Evolutionary conservation across 1,140 invertebrate genomes (phyloP).

Genomic region (Solenopsis fugax): DNA sequence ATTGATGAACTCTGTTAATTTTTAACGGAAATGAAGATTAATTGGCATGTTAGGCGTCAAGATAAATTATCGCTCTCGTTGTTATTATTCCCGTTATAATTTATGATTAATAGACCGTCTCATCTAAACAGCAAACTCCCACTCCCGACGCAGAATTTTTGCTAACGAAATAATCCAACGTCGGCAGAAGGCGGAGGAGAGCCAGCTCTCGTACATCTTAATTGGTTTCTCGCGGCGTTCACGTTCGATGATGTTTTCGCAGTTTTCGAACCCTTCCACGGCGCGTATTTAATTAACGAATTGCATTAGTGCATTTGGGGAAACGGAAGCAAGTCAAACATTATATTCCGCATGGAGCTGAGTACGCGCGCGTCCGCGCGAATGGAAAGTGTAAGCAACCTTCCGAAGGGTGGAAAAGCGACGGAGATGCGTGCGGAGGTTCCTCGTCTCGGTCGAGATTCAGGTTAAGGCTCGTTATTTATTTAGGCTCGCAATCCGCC

Average conservation of each 20-base stretch:
- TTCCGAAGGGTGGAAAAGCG: conserved; percentile 35
- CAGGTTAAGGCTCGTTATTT: conserved; percentile 48
- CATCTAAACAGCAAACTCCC: conserved; percentile 15
- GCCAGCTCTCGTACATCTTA: conserved; percentile 34
- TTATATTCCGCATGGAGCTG: neutral
- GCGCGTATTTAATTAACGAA: conserved; percentile 59
- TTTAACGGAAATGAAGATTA: neutral
- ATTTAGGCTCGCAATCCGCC: conserved; percentile 60
- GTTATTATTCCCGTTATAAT: conserved; percentile 35
- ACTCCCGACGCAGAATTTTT: conserved; percentile 24
- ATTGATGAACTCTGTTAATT: neutral
- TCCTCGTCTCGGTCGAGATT: neutral
- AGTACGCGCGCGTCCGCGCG: conserved; percentile 37
- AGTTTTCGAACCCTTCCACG: conserved; percentile 56
- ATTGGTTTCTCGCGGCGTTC: conserved; percentile 56
- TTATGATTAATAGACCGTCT: conserved; percentile 41
- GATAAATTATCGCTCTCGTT: neutral
- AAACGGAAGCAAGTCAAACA: conserved; percentile 48
- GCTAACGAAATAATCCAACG: conserved; percentile 53
- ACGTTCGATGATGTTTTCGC: conserved; percentile 56
- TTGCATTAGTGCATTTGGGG: conserved; percentile 53
- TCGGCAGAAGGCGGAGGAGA: conserved; percentile 4
- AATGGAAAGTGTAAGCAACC: conserved; percentile 53
- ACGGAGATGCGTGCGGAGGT: neutral
- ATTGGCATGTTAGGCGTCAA: neutral